Conservation (phyloP, 2,888 invertebrate genomes). For the Cataglyphis cursor region DNA sequence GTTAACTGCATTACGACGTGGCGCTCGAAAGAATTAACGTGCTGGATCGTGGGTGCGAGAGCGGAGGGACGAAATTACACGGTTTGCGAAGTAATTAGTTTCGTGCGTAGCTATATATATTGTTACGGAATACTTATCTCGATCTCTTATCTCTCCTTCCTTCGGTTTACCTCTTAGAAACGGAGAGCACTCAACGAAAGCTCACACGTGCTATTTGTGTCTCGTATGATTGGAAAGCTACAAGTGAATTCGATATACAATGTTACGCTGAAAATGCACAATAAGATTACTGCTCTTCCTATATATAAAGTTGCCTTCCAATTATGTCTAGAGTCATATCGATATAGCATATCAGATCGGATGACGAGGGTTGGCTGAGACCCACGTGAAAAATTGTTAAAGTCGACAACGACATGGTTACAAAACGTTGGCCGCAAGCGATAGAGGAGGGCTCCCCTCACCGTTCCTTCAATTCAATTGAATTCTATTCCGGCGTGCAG, state of each 20-base stretch:
- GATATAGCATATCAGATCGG: slow-evolving; percentile 6
- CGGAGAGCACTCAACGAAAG: neutral
- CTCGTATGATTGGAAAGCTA: neutral
- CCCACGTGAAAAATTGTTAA: slow-evolving; percentile 69
- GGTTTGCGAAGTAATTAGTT: slow-evolving; percentile 44
- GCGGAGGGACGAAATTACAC: slow-evolving; percentile 51
- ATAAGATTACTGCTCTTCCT: neutral
- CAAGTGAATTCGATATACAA: too few relatives aligned
- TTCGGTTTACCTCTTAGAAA: neutral
- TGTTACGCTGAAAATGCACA: neutral
- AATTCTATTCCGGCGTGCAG: slow-evolving; percentile 86
- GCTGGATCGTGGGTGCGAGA: slow-evolving; percentile 39
- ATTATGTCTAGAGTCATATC: neutral
- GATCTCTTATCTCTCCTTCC: neutral
- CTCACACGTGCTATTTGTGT: neutral
- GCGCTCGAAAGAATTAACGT: slow-evolving; percentile 48
- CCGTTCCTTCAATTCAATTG: slow-evolving; percentile 86
- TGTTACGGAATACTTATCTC: neutral
- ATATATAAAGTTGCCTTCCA: neutral
- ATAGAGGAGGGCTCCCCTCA: slow-evolving; percentile 78
- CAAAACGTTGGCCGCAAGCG: slow-evolving; percentile 78
- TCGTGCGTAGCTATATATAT: slow-evolving; percentile 20
- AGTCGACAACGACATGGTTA: slow-evolving; percentile 76
- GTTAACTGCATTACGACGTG: slow-evolving; percentile 47
- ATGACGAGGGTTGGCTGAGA: slow-evolving; percentile 48